These are phyloP conservation scores for Ischnura elegans DNA, from an alignment of 2,888 invertebrate genomes.

Conservation along the genomic window DNA sequence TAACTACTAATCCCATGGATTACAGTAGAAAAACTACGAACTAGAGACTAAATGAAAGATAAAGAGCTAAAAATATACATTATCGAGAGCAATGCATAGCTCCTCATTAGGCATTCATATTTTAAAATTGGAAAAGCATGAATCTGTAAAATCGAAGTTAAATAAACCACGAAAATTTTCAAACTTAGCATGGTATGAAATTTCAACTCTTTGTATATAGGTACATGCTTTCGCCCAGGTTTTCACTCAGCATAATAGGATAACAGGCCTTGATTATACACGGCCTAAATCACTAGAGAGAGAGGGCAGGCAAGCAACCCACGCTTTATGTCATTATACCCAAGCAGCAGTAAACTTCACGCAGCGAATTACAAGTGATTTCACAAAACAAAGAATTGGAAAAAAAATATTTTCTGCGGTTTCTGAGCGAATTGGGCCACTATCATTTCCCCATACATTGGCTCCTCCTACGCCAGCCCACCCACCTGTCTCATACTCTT, in stretches of 20 bases:
- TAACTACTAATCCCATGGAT: too few species aligned
- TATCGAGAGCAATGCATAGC: too few species aligned
- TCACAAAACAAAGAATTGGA: slow-evolving; percentile 22
- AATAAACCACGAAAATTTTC: not conserved
- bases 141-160: too few species aligned
- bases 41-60: too few species aligned
- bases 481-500: not conserved
- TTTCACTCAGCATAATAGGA: not conserved
- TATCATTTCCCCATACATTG: not conserved
- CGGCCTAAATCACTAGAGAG: not conserved
- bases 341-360: not conserved
- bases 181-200: not conserved
- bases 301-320: not conserved
- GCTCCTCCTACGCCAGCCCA: not conserved
- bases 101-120: not conserved
- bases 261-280: not conserved
- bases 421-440: not conserved
- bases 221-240: not conserved
- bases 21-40: not conserved
- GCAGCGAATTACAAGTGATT: slow-evolving; percentile 26
- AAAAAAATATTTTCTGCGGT: not conserved
- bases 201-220: not conserved
- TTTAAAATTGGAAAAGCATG: not conserved
- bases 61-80: too few species aligned
- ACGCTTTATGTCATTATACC: not conserved